Evolutionary conservation across 2,797 vertebrate species (phyloP).

Genomic region (Gallinago stenura): DNA sequence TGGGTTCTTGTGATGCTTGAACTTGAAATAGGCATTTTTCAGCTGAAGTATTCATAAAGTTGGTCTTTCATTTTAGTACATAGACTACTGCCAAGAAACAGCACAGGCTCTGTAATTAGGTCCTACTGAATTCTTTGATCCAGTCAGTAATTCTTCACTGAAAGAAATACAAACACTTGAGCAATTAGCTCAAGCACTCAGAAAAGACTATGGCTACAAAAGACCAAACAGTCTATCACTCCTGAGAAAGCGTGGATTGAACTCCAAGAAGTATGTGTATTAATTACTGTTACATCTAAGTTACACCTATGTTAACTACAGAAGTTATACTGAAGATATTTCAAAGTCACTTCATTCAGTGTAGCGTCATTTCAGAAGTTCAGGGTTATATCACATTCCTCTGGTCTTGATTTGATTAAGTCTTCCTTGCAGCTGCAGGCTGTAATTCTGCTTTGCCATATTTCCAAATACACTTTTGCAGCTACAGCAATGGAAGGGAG

Average conservation of each 20-base stretch:
- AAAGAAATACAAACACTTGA: not conserved
- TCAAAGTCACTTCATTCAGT: not conserved
- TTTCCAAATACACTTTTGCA: not conserved
- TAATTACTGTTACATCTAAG: not conserved
- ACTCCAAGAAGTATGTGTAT: not conserved
- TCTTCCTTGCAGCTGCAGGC: not conserved
- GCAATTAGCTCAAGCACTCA: not conserved
- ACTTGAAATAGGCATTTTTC: too few species aligned
- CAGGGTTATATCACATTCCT: not conserved
- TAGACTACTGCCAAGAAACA: too few species aligned
- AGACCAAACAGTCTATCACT: not conserved
- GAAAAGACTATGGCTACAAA: not conserved
- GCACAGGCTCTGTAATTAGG: not conserved
- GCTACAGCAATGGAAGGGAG: not conserved
- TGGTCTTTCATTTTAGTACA: too few species aligned
- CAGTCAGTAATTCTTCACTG: not conserved
- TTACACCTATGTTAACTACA: not conserved
- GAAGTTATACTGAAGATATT: not conserved
- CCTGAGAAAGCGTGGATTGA: not conserved
- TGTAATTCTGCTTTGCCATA: not conserved
- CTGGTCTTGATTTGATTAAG: not conserved
- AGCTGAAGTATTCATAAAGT: too few species aligned
- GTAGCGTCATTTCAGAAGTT: not conserved
- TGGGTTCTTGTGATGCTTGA: too few species aligned
- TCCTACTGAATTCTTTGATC: not conserved